Evolutionary conservation across 2,113 vertebrate genomes (phyloP).

Genomic region (Gallinago paraguaiae): DNA sequence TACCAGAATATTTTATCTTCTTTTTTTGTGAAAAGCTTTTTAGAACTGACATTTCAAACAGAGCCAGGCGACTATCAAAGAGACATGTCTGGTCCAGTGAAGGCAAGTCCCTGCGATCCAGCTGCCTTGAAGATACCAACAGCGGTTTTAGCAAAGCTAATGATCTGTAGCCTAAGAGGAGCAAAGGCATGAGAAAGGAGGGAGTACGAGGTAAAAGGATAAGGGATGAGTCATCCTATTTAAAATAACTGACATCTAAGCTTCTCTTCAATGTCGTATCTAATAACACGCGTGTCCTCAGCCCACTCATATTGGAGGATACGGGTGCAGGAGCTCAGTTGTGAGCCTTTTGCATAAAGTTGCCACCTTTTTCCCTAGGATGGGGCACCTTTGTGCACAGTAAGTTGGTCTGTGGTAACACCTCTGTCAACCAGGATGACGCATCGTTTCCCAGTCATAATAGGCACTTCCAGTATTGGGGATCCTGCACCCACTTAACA

Average conservation of each 20-base stretch:
- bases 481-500: neutral
- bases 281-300: neutral
- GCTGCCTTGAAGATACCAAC: conserved; percentile 49
- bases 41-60: conserved; percentile 48
- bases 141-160: conserved; percentile 24
- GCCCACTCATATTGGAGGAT: neutral
- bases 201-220: conserved; percentile 17
- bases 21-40: neutral
- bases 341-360: neutral
- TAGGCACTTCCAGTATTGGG: neutral
- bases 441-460: neutral
- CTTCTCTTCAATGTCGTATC: neutral
- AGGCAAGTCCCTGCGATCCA: conserved; percentile 17
- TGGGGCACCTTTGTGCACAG: fast-evolving
- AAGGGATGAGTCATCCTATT: conserved; percentile 32
- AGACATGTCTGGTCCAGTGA: conserved; percentile 30
- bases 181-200: conserved; percentile 16
- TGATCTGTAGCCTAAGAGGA: conserved; percentile 15
- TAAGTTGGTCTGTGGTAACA: neutral
- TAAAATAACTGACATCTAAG: conserved; percentile 50
- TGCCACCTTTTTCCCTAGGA: neutral
- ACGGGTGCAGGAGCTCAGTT: neutral
- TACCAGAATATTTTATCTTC: neutral
- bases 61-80: neutral
- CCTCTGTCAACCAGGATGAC: fast-evolving